Evolutionary conservation across 2,797 vertebrate genomes (phyloP).

Genomic region (Antrozous pallidus): DNA sequence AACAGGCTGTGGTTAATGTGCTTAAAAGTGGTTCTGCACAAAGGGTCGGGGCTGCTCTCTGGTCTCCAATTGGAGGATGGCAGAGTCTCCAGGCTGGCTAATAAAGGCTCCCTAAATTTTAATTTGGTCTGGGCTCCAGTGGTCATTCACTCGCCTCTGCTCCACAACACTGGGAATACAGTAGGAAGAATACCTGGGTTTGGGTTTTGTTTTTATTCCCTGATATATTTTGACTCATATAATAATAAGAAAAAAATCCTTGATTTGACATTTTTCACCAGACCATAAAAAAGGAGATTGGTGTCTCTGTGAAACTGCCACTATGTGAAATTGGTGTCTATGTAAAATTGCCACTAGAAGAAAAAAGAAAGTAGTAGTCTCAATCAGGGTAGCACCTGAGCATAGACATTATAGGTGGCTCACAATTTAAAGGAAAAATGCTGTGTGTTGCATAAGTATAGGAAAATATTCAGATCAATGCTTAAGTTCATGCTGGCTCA

Average conservation of each 20-base stretch:
- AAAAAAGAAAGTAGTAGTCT: neutral
- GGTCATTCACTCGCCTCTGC: no score
- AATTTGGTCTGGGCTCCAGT: no score
- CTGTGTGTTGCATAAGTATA: neutral
- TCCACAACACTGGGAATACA: conserved; percentile 27
- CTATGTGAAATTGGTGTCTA: no score
- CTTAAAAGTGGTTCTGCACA: no score
- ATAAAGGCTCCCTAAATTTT: no score
- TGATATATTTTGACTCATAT: neutral
- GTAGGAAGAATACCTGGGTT: neutral
- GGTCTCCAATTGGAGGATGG: no score
- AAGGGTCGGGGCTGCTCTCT: no score
- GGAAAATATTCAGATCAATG: neutral
- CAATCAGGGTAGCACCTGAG: neutral
- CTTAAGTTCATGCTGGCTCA: neutral
- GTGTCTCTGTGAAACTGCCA: neutral
- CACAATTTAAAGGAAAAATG: neutral
- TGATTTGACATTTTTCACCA: neutral
- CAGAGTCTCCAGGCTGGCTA: no score
- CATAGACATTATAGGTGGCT: neutral
- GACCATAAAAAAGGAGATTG: neutral
- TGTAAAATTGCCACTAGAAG: neutral
- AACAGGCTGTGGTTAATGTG: no score
- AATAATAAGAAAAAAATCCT: neutral
- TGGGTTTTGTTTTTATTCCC: neutral